Percentiles rank a stretch among this genome's conserved stretches.
Conservation (phyloP, 1,140 invertebrate species). For the Aphelenchoides fujianensis region DNA sequence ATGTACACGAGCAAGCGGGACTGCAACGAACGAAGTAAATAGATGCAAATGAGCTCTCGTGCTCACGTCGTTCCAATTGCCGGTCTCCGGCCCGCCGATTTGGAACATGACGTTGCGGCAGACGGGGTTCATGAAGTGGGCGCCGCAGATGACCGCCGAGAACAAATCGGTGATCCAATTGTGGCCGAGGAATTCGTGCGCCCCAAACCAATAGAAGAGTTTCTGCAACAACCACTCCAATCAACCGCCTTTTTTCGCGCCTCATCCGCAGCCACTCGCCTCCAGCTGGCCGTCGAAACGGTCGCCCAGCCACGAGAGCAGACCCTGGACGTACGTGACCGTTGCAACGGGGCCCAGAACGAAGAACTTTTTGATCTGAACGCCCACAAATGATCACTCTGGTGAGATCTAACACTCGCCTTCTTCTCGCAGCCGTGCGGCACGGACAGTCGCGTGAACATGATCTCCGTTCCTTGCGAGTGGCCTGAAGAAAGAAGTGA, state of each 20-base stretch:
- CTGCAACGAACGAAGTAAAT: no score
- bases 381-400: no score
- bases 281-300: slow-evolving; percentile 39
- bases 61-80: slow-evolving; percentile 38
- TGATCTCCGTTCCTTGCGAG: slow-evolving; percentile 66
- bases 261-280: no score
- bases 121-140: slow-evolving; percentile 33
- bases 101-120: slow-evolving; percentile 47
- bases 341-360: slow-evolving; percentile 52
- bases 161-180: slow-evolving; percentile 39
- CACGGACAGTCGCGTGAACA: slow-evolving; percentile 63
- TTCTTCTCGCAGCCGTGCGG: slow-evolving; percentile 37
- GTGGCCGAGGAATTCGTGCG: slow-evolving; percentile 41
- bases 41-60: background rate
- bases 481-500: no score
- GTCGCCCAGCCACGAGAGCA: slow-evolving; percentile 42
- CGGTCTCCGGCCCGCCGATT: slow-evolving; percentile 44
- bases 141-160: slow-evolving; percentile 34
- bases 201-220: slow-evolving; percentile 13
- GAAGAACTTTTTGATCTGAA: slow-evolving; percentile 56
- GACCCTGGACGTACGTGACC: slow-evolving; percentile 48
- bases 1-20: slow-evolving; percentile 13
- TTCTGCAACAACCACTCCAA: no score
- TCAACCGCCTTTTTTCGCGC: no score
- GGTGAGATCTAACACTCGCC: no score